These are phyloP conservation scores for Corythaeola cristata DNA, from an alignment of 2,113 vertebrate genomes.

Conservation along the genomic window DNA sequence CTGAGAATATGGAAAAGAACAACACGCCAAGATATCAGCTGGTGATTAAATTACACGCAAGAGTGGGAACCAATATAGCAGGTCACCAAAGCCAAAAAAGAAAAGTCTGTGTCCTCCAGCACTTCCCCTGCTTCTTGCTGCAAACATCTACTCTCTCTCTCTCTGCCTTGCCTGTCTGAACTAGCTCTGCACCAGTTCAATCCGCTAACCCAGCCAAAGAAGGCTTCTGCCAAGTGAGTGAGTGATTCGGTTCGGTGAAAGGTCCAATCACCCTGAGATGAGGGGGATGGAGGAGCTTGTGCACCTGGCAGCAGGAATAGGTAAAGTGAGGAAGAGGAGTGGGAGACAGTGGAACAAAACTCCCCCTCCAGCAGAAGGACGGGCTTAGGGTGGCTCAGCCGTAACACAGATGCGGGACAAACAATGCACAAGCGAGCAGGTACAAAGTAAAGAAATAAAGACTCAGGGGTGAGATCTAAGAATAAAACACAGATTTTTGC, in stretches of 20 bases:
- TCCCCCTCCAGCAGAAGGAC: background rate
- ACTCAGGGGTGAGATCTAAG: background rate
- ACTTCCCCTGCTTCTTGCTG: background rate
- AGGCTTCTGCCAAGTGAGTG: background rate
- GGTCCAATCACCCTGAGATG: background rate
- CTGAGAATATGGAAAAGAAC: background rate
- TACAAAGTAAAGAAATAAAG: slow-evolving; percentile 1
- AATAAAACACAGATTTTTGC: slow-evolving; percentile 27
- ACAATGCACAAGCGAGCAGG: background rate
- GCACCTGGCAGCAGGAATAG: background rate
- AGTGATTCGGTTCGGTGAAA: background rate
- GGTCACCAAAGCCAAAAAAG: background rate
- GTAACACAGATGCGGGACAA: background rate
- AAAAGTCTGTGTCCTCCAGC: background rate
- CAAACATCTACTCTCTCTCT: background rate
- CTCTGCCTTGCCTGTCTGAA: background rate
- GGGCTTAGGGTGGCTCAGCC: background rate
- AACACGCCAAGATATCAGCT: background rate
- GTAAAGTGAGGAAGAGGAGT: background rate
- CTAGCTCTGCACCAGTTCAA: background rate
- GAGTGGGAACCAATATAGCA: background rate
- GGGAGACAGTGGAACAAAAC: background rate
- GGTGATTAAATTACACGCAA: background rate
- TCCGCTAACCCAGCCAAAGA: background rate
- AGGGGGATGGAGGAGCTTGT: background rate